A percentile compares a stretch with the other conserved stretches of the same genome.
These are phyloP conservation scores for Agonopterix arenella DNA, from an alignment of 2,888 invertebrate species.

Conservation along the genomic window DNA sequence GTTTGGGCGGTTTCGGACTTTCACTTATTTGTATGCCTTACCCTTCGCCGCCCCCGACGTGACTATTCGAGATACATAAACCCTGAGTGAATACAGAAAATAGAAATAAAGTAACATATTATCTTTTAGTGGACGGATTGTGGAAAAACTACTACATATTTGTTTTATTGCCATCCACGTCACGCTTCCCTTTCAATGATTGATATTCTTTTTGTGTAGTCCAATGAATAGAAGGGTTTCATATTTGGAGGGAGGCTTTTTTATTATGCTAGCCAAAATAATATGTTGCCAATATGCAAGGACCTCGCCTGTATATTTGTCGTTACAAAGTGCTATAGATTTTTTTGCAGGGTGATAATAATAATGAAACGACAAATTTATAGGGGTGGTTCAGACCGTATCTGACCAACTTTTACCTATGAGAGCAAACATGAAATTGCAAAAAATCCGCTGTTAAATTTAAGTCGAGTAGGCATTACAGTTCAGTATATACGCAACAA, in stretches of 20 bases:
- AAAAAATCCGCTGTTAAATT: no score
- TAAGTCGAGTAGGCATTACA: no score
- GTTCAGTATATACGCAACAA: no score
- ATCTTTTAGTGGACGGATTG: slow-evolving; percentile 70
- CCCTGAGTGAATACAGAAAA: slow-evolving; percentile 76
- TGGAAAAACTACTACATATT: slow-evolving; percentile 24
- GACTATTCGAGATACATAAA: slow-evolving; percentile 77
- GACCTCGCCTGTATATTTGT: no score
- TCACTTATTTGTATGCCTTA: slow-evolving; percentile 75
- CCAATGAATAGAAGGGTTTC: slow-evolving; percentile 5
- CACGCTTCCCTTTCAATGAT: slow-evolving; percentile 21
- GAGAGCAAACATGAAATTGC: no score
- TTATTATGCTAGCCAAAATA: no score
- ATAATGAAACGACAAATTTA: no score
- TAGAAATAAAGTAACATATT: slow-evolving; percentile 76
- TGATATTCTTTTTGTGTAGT: slow-evolving; percentile 7
- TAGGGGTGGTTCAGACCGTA: no score
- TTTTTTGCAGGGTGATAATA: no score
- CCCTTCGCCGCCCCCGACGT: slow-evolving; percentile 69
- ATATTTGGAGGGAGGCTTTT: not conserved
- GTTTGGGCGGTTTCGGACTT: slow-evolving; percentile 69
- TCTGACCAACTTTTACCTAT: no score
- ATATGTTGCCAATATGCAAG: no score
- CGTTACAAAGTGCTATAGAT: no score
- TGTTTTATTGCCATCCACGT: slow-evolving; percentile 33